Percentiles rank a stretch among this genome's conserved stretches.
phyloP scores from a whole-genome alignment of 2,888 invertebrate genomes.

The Lasioglossum villosulum region DNA sequence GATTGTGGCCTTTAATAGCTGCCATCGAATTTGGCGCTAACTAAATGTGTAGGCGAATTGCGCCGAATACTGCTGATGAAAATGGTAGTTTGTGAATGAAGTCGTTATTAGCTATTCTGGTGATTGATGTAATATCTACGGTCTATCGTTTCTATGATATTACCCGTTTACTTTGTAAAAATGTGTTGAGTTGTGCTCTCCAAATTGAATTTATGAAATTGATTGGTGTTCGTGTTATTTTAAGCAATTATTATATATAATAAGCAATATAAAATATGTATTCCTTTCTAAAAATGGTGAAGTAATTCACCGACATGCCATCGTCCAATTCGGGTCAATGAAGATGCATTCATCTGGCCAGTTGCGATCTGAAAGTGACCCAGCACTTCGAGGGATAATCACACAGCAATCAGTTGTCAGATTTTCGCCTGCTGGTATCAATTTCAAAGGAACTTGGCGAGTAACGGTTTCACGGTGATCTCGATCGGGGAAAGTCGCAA shows the following conservation, averaged over 20 bases:
- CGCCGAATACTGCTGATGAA: not conserved
- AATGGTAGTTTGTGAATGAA: not conserved
- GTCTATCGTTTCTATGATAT: not conserved
- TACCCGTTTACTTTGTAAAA: not conserved
- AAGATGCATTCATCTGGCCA: no score
- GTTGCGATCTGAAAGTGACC: no score
- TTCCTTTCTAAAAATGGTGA: not conserved
- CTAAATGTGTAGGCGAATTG: not conserved
- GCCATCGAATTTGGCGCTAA: not conserved
- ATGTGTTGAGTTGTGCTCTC: not conserved
- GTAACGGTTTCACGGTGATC: not conserved
- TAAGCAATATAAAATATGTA: no score
- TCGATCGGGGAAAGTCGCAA: not conserved
- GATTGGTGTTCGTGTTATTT: not conserved
- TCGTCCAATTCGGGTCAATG: no score
- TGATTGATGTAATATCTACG: not conserved
- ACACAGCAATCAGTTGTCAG: not conserved
- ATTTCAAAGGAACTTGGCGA: not conserved
- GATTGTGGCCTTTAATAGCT: not conserved
- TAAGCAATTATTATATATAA: not conserved
- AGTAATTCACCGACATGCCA: no score
- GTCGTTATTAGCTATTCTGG: not conserved
- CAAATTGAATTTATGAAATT: not conserved
- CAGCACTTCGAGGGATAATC: not conserved
- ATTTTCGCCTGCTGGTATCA: not conserved